Percentiles rank a stretch among this genome's conserved stretches.
These are phyloP conservation scores for Dipodomys ordii DNA, from an alignment of 2,113 vertebrate species.

Conservation along the genomic window DNA sequence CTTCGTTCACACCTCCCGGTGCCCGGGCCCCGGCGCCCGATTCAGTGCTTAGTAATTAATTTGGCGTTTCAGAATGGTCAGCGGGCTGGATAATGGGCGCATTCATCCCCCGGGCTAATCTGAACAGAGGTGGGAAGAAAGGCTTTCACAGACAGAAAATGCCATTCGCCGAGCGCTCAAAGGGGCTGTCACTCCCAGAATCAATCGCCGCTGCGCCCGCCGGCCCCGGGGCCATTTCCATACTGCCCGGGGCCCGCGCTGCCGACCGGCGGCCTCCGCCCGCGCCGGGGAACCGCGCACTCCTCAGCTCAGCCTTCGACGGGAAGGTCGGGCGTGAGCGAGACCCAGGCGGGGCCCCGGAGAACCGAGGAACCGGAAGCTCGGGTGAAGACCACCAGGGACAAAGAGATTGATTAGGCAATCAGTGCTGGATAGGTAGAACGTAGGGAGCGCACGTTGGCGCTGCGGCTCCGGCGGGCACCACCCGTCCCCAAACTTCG, in stretches of 20 bases:
- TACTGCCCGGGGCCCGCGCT: conserved; percentile 56
- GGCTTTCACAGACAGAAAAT: conserved; percentile 92
- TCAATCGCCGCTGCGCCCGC: conserved; percentile 87
- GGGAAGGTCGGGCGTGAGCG: conserved; percentile 63
- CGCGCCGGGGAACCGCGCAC: conserved; percentile 57
- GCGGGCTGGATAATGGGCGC: conserved; percentile 91
- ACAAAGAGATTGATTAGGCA: conserved; percentile 75
- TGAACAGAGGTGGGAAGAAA: conserved; percentile 92
- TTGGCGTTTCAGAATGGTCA: conserved; percentile 94
- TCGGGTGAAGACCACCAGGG: conserved; percentile 57
- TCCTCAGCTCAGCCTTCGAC: conserved; percentile 66
- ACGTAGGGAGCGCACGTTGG: not conserved
- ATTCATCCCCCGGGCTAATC: conserved; percentile 92
- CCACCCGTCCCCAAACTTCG: not conserved
- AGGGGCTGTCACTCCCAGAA: conserved; percentile 92
- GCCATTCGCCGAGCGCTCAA: conserved; percentile 91
- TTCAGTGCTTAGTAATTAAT: conserved; percentile 93
- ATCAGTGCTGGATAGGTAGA: conserved; percentile 2
- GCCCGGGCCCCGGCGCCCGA: conserved; percentile 81
- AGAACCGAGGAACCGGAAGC: conserved; percentile 29
- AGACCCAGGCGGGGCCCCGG: conserved; percentile 64
- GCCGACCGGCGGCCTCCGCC: conserved; percentile 67
- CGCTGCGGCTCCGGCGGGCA: not conserved
- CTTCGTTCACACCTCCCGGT: conserved; percentile 85
- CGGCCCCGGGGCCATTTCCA: conserved; percentile 79